A percentile compares a stretch with the other conserved stretches of the same genome.
Evolutionary conservation across 2,797 vertebrate species (phyloP).

Genomic region (Emydoidea blandingii): DNA sequence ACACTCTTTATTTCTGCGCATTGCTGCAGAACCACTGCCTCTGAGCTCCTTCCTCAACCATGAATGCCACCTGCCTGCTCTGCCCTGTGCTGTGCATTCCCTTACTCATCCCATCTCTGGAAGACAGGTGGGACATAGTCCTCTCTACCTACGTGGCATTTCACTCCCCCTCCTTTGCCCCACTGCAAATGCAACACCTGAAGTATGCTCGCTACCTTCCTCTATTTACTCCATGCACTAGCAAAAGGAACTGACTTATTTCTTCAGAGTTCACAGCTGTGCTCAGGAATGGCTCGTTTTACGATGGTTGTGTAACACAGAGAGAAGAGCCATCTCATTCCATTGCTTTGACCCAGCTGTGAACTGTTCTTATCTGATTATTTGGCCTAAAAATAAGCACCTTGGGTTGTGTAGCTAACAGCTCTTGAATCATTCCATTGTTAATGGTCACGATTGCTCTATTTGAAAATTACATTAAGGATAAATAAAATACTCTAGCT

Average conservation of each 20-base stretch:
- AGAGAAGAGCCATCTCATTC: constrained; percentile 49
- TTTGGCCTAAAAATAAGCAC: constrained; percentile 1
- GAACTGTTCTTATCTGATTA: constrained; percentile 35
- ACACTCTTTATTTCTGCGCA: neutral
- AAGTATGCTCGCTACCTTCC: neutral
- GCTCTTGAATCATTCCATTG: neutral
- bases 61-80: neutral
- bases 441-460: neutral
- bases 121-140: neutral
- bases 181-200: neutral
- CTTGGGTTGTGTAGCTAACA: constrained; percentile 11
- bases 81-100: neutral
- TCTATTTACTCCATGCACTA: neutral
- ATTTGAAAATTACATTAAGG: constrained; percentile 17
- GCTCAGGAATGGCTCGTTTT: constrained; percentile 60
- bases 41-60: accelerated
- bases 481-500: constrained; percentile 26
- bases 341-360: constrained; percentile 67
- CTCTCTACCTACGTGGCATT: accelerated
- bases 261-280: constrained; percentile 11
- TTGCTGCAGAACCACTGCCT: neutral
- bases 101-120: neutral
- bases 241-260: neutral
- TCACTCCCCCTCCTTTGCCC: neutral
- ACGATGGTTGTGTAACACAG: neutral